Base-by-base conservation (phyloP, 2,113 vertebrate species). In the Tragelaphus imberbis region DNA sequence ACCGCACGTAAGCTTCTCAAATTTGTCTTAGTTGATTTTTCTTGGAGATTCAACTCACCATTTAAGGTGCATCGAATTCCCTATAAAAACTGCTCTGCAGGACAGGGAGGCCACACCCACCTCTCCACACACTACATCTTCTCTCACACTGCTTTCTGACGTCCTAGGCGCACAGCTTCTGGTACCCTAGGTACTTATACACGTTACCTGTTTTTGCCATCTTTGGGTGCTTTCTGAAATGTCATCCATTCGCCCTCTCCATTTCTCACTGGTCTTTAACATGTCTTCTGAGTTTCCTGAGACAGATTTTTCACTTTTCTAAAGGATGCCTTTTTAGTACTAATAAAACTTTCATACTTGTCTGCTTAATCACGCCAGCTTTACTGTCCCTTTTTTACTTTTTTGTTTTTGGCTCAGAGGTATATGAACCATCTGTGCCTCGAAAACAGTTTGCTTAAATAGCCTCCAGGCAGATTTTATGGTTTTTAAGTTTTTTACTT, bases 371-470 rank as follows among this genome's bases (percentile, higher is more conserved):
- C 98, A 98, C 98, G 97, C 98, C 99, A 99, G 98, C 99, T 99
- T 98, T 98, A 98, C 98, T 98, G 98, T 99, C 98, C 98, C 98
- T 98, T 99, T 99, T 99, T 98, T 98, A 98, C 98, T 99, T 98
- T 98, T 98, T 98, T 98, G 98, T 98, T 99, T 98, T 98, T 98
- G 99, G 98, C 98, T 99, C 98, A 98, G 99, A 99, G 98, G 99
- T 99, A 99, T 99, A 98, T 65, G 23, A 98, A 99, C 99, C 99
- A 99, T 99, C 99, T 99, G 99, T 99, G 99, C 99, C 98, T 99
- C 98, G 98, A 99, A 99, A 99, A 99, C 99, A 98, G 98, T 98
- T 98, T 98, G 99, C 99, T 99, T 99, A 99, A 99, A 99, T 99
- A 99, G 99, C 98, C 98, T 99, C 98, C 98, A 98, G 98, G 98